Percentiles rank a stretch among this genome's conserved stretches.
These are phyloP conservation scores for Synanthedon tipuliformis DNA, from an alignment of 2,888 invertebrate genomes.

Conservation along the genomic window DNA sequence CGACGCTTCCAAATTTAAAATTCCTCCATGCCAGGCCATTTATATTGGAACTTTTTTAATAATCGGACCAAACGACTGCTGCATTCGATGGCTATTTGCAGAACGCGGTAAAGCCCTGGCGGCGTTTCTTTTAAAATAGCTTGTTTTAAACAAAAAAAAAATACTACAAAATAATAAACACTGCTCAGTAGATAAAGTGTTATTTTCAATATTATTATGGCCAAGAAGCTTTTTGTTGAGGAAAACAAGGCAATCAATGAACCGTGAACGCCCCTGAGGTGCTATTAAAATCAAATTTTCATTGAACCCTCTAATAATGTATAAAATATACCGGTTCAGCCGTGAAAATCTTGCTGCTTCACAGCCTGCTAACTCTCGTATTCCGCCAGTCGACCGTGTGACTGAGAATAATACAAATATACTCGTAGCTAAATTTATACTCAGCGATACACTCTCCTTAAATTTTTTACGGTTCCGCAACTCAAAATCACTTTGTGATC, in stretches of 20 bases:
- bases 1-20: constrained; percentile 27
- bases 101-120: constrained; percentile 2
- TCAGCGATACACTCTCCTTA: too few species aligned
- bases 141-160: background rate
- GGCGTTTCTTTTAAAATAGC: background rate
- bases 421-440: background rate
- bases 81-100: constrained; percentile 10
- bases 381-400: constrained; percentile 5
- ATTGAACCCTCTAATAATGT: constrained; percentile 29
- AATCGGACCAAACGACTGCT: constrained; percentile 16
- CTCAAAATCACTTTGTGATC: too few species aligned
- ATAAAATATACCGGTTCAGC: constrained; percentile 25
- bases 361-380: constrained; percentile 18
- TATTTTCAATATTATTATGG: background rate
- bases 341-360: constrained; percentile 31
- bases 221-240: too few species aligned
- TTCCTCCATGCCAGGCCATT: constrained; percentile 18
- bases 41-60: constrained; percentile 22
- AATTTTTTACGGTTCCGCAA: too few species aligned
- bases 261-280: constrained; percentile 6
- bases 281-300: constrained; percentile 22
- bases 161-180: too few species aligned
- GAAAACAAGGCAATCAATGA: constrained; percentile 2
- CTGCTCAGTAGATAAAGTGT: too few species aligned
- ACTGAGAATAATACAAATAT: background rate